These are phyloP conservation scores for Falcaria lacertinaria DNA, from an alignment of 2,888 invertebrate genomes.

Conservation along the genomic window DNA sequence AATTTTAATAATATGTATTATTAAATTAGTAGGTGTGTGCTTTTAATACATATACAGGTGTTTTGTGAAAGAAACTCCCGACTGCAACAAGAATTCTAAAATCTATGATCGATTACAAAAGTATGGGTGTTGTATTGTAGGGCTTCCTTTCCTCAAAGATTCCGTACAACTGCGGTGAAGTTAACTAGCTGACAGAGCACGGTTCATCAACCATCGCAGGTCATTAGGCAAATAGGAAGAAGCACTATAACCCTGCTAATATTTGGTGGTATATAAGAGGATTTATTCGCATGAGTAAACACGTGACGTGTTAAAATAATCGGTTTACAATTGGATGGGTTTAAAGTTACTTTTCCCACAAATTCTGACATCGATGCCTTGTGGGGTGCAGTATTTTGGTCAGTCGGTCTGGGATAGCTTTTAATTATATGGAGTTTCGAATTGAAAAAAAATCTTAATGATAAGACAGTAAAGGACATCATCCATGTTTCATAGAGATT, in stretches of 20 bases:
- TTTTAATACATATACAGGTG: too few relatives aligned
- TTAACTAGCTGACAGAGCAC: slow-evolving; percentile 24
- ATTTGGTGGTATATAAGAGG: slow-evolving; percentile 2
- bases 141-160: slow-evolving; percentile 52
- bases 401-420: too few relatives aligned
- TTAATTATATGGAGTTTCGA: too few relatives aligned
- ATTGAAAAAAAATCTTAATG: too few relatives aligned
- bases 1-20: too few relatives aligned
- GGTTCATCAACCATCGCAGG: slow-evolving; percentile 40
- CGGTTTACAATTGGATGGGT: not conserved
- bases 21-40: too few relatives aligned
- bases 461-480: too few relatives aligned
- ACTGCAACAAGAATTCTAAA: not conserved
- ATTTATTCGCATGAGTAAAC: slow-evolving; percentile 1
- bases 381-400: too few relatives aligned
- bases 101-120: slow-evolving; percentile 47
- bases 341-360: not conserved
- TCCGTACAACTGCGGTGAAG: slow-evolving; percentile 49
- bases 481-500: too few relatives aligned
- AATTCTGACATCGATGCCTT: too few relatives aligned
- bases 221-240: slow-evolving; percentile 20
- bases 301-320: not conserved
- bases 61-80: too few relatives aligned
- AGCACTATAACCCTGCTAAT: slow-evolving; percentile 1
- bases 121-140: slow-evolving; percentile 29